A percentile compares a stretch with the other conserved stretches of the same genome.
Evolutionary conservation across 2,113 vertebrate species (phyloP).

Genomic region (Sylvilagus bachmani): DNA sequence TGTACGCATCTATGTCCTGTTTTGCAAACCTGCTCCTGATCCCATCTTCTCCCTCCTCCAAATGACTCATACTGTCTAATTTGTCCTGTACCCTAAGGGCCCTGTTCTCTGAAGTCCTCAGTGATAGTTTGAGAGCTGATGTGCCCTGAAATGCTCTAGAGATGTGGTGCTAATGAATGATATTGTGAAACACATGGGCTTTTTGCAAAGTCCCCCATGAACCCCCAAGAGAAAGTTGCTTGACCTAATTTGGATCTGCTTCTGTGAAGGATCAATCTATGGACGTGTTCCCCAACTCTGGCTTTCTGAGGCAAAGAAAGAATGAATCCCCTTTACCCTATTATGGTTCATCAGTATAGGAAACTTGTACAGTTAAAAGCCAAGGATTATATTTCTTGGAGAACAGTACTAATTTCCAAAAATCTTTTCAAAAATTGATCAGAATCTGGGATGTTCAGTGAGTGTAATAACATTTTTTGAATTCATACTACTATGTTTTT

Average conservation of each 20-base stretch:
- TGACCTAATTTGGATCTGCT: background rate
- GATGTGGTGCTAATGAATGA: background rate
- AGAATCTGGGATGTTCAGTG: background rate
- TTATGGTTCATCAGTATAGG: background rate
- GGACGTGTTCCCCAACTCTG: accelerated
- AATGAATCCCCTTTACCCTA: background rate
- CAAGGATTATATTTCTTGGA: background rate
- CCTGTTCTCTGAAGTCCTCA: too few relatives aligned
- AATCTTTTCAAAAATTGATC: background rate
- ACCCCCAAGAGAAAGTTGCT: background rate
- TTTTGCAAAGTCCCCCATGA: background rate
- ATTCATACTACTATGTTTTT: background rate
- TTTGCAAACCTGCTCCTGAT: background rate
- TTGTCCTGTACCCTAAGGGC: background rate
- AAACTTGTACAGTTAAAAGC: background rate
- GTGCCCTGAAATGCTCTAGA: background rate
- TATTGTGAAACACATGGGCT: background rate
- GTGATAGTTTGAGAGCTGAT: background rate
- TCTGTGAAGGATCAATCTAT: accelerated
- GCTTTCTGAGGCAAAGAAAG: background rate
- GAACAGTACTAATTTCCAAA: conserved; percentile 39
- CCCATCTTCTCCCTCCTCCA: background rate
- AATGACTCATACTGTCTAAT: background rate
- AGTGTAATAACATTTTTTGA: conserved; percentile 1
- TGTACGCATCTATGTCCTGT: background rate